Evolutionary conservation across 2,797 vertebrate genomes (phyloP).

Genomic region (Tangara arthus): DNA sequence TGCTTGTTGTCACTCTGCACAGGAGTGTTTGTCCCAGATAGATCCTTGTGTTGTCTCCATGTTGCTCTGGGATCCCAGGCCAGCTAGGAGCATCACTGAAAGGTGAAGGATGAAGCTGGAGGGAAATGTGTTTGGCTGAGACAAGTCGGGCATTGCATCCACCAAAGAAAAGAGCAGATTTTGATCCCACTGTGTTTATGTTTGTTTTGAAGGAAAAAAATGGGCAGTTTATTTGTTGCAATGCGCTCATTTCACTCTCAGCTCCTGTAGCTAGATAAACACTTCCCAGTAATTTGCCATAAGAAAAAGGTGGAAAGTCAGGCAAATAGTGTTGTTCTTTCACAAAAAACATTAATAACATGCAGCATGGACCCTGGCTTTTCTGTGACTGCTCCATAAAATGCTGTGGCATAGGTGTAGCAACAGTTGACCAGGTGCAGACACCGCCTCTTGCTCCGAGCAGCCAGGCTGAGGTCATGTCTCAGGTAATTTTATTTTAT

Average conservation of each 20-base stretch:
- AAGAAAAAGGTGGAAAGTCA: neutral
- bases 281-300: neutral
- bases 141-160: neutral
- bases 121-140: neutral
- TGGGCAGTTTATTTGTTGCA: neutral
- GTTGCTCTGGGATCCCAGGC: neutral
- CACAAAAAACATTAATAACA: neutral
- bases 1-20: neutral
- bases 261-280: neutral
- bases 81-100: neutral
- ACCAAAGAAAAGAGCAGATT: neutral
- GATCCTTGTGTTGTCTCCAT: rapidly evolving
- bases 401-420: neutral
- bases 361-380: neutral
- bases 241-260: rapidly evolving
- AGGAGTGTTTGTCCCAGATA: neutral
- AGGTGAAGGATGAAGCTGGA: neutral
- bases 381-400: neutral
- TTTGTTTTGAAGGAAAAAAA: neutral
- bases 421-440: neutral
- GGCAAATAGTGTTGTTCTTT: neutral
- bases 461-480: neutral
- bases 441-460: rapidly evolving
- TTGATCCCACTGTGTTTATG: neutral
- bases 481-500: neutral